Base-by-base conservation (phyloP, 1,140 invertebrate species). In the Micrasema minimum region DNA sequence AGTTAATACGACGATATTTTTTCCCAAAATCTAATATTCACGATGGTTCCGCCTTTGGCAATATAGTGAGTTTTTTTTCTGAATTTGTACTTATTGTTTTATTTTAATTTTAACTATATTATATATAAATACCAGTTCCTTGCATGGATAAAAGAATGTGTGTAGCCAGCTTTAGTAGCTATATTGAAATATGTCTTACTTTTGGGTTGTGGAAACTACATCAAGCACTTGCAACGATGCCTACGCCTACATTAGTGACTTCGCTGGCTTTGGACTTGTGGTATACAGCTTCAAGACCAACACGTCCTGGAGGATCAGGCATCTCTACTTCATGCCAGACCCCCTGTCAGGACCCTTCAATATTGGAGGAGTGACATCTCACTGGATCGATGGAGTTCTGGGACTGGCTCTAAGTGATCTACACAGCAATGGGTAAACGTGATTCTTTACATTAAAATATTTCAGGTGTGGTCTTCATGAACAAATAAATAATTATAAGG, bases 281-380 rank as follows among this genome's bases (percentile, higher is more conserved):
- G 89, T 91, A 2, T 92, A 91, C 70, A 87, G 85, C 23, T 85
- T 86, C 74, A 83, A 85, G 14, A 82, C 87, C 2, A 86, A 91
- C 74, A 86, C 88, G 61, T 90, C 89, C 0, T 91, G 89, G 85
- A 83, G 89, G 59, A 83, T 91, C 1, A 82, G 87, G 72, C 90
- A 91, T 72, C 88, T 90, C 76, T 92, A 86, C 78, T 91, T 92
- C 82, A 82, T 90, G 76, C 90, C 91, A 38, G 90, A 91, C 80
- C 90, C 90, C 1, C 78, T 91, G 14, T 78, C 87, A 50, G 89
- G 88, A 22, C 85, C 89, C 69, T 89, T 85, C 65, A 88, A 86
- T 76, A 81, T 90, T 23, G 88, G 82, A 31, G 88, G 88, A 16
- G 83, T 88, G 2, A 87, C 87, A 68, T 90, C 90, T 81, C 89